Conservation (phyloP, 2,113 vertebrate species). For the Nothoprocta pentlandii region DNA sequence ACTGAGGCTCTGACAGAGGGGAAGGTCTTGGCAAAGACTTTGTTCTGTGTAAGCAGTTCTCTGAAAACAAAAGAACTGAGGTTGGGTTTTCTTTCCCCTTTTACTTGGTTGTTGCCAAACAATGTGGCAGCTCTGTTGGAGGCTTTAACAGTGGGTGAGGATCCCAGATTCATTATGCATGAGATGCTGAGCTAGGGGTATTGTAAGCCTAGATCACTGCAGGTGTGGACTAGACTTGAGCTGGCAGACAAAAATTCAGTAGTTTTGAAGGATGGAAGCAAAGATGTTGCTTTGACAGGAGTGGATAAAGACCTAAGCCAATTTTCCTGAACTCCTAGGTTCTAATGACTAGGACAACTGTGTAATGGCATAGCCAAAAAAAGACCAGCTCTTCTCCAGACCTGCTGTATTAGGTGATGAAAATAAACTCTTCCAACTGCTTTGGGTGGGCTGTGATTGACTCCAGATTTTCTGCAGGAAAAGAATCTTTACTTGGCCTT, state of each 20-base stretch:
- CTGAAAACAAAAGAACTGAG: neutral
- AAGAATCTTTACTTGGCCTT: neutral
- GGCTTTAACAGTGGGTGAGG: slow-evolving; percentile 31
- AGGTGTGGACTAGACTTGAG: neutral
- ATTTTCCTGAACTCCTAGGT: neutral
- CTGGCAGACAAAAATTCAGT: slow-evolving; percentile 12
- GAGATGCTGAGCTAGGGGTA: slow-evolving; percentile 4
- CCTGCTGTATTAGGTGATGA: neutral
- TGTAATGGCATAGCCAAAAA: neutral
- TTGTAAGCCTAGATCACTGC: slow-evolving; percentile 37
- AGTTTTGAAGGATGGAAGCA: neutral
- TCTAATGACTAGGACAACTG: neutral
- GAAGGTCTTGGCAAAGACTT: neutral
- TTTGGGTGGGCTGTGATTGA: neutral
- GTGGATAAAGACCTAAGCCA: neutral
- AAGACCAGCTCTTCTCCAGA: neutral
- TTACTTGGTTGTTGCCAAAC: neutral
- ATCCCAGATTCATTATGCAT: slow-evolving; percentile 31
- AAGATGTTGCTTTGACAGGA: neutral
- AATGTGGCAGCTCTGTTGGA: slow-evolving; percentile 27
- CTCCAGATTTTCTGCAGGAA: neutral
- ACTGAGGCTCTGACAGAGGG: neutral
- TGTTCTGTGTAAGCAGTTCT: neutral
- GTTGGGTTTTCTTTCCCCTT: slow-evolving; percentile 1
- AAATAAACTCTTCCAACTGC: neutral